phyloP scores from a whole-genome alignment of 2,888 invertebrate genomes.

The Aphodius sticticus region DNA sequence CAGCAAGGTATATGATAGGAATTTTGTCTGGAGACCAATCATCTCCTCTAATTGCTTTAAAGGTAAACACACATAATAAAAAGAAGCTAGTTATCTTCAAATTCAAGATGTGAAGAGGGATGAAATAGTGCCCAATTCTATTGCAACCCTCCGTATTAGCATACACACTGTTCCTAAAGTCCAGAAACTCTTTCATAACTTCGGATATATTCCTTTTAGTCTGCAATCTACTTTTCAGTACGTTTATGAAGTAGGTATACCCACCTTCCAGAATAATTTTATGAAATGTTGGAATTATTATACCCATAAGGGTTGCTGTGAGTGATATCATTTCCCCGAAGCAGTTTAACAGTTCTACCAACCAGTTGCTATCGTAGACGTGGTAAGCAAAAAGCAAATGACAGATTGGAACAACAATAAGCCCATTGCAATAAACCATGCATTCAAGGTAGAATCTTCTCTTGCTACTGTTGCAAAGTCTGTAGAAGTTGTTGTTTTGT shows the following conservation, averaged over 20 bases:
- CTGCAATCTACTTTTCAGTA: neutral
- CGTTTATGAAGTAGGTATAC: neutral
- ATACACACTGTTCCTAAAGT: neutral
- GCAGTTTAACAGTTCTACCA: neutral
- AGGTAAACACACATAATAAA: neutral
- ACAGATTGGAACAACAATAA: neutral
- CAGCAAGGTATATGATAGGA: neutral
- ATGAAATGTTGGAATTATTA: neutral
- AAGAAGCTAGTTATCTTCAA: neutral
- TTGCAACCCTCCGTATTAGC: neutral
- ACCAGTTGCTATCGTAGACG: neutral
- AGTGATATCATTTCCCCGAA: neutral
- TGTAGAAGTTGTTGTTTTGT: neutral
- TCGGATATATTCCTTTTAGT: neutral
- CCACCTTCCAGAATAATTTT: neutral
- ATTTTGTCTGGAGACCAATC: neutral
- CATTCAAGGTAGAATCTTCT: neutral
- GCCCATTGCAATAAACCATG: neutral
- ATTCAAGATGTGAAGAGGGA: neutral
- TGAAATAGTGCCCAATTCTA: neutral
- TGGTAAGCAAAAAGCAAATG: neutral
- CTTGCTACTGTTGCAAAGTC: neutral
- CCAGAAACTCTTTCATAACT: neutral
- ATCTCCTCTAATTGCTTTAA: neutral
- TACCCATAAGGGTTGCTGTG: neutral